Conservation (phyloP, 2,888 invertebrate genomes). For the Acanthopleura granulata region DNA sequence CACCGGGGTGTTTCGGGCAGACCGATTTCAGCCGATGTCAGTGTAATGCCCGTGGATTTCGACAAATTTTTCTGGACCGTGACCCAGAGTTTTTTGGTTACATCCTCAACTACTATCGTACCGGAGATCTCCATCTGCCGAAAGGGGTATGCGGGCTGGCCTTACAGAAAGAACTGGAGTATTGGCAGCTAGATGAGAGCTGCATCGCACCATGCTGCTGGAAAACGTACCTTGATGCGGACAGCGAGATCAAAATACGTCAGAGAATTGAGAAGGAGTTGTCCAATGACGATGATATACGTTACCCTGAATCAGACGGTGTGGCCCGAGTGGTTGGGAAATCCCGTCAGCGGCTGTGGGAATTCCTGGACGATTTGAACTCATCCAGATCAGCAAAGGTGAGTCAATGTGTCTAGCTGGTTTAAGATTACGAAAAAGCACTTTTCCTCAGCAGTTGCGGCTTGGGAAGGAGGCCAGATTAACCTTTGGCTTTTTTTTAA, state of each 20-base stretch:
- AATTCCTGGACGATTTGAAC: neutral
- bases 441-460: too few relatives aligned
- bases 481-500: too few relatives aligned
- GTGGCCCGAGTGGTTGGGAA: neutral
- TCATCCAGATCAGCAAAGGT: neutral
- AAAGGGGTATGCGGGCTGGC: neutral
- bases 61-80: neutral
- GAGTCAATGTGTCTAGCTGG: neutral
- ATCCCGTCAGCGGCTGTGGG: neutral
- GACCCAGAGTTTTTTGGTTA: neutral
- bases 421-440: too few relatives aligned
- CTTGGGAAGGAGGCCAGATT: too few relatives aligned
- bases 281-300: neutral
- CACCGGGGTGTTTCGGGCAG: neutral
- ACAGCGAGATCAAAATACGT: neutral
- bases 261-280: constrained; percentile 10
- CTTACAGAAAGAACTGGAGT: neutral
- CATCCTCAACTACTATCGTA: neutral
- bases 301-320: neutral
- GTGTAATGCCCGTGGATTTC: neutral
- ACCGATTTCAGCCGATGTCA: neutral
- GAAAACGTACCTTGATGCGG: constrained; percentile 10
- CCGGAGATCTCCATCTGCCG: constrained; percentile 5
- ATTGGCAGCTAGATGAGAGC: neutral
- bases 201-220: constrained; percentile 17